These are phyloP conservation scores for Polietes domitor DNA, from an alignment of 2,888 invertebrate species.

Conservation along the genomic window DNA sequence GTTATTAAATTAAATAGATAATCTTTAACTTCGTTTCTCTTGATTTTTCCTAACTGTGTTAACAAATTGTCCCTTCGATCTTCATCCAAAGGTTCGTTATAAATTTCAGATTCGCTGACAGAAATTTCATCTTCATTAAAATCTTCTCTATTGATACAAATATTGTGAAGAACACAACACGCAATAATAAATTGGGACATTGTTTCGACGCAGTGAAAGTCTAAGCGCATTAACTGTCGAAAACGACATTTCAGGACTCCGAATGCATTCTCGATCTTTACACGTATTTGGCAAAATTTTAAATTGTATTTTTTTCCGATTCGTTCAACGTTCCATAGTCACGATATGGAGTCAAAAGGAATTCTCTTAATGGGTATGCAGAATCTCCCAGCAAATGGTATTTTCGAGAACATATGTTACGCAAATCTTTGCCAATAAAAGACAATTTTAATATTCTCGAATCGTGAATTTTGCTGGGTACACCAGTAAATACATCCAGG, in stretches of 20 bases:
- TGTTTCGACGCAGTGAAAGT: constrained; percentile 53
- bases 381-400: constrained; percentile 61
- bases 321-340: constrained; percentile 71
- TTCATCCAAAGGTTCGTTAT: too few species aligned
- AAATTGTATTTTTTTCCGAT: constrained; percentile 69
- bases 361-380: constrained; percentile 56
- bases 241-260: constrained; percentile 71
- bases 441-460: constrained; percentile 70
- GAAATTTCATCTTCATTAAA: constrained; percentile 5
- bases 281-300: constrained; percentile 69
- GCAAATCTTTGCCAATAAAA: constrained; percentile 57
- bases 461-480: constrained; percentile 73
- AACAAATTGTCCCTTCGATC: constrained; percentile 11
- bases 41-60: constrained; percentile 39
- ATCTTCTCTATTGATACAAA: constrained; percentile 70
- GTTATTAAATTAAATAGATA: constrained; percentile 6
- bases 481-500: constrained; percentile 72
- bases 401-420: constrained; percentile 58
- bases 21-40: constrained; percentile 43
- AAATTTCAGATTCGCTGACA: neutral
- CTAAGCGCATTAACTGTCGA: constrained; percentile 55
- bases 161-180: constrained; percentile 72
- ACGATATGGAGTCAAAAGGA: constrained; percentile 70
- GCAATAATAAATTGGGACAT: constrained; percentile 69
- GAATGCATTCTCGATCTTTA: constrained; percentile 75